These are phyloP conservation scores for Pagetopsis macropterus DNA, from an alignment of 2,797 vertebrate genomes.

Conservation along the genomic window DNA sequence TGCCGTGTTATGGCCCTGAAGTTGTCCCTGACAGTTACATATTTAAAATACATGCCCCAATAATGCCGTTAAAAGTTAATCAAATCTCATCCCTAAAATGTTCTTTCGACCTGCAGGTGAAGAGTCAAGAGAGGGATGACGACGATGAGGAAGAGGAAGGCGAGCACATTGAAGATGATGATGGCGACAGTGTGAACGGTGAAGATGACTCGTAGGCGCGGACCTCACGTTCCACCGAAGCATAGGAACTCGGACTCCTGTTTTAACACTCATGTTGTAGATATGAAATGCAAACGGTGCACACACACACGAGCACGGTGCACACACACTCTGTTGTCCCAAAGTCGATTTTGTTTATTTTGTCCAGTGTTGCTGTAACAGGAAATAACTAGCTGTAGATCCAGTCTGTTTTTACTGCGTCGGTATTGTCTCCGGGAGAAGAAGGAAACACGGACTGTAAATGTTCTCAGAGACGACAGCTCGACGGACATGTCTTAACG, in stretches of 20 bases:
- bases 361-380: slow-evolving; percentile 55
- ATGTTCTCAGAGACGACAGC: slow-evolving; percentile 73
- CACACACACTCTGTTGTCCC: slow-evolving; percentile 52
- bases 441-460: slow-evolving; percentile 52
- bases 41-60: too few relatives aligned
- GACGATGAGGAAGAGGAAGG: slow-evolving; percentile 85
- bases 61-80: too few relatives aligned
- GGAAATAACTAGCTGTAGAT: slow-evolving; percentile 64
- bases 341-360: slow-evolving; percentile 25
- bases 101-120: slow-evolving; percentile 64
- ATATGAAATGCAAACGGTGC: slow-evolving; percentile 39
- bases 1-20: too few relatives aligned
- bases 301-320: slow-evolving; percentile 57
- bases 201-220: slow-evolving; percentile 87
- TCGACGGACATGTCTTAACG: slow-evolving; percentile 70
- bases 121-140: slow-evolving; percentile 80
- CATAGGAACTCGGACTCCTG: slow-evolving; percentile 63
- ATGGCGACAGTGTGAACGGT: slow-evolving; percentile 90
- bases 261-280: slow-evolving; percentile 74
- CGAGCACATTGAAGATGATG: slow-evolving; percentile 86
- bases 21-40: too few relatives aligned
- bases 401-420: slow-evolving; percentile 60
- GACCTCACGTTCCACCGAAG: slow-evolving; percentile 1
- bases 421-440: slow-evolving; percentile 44
- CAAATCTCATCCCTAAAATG: background rate